Evolutionary conservation across 1,140 invertebrate species (phyloP).

Genomic region (Drosophila takahashii): DNA sequence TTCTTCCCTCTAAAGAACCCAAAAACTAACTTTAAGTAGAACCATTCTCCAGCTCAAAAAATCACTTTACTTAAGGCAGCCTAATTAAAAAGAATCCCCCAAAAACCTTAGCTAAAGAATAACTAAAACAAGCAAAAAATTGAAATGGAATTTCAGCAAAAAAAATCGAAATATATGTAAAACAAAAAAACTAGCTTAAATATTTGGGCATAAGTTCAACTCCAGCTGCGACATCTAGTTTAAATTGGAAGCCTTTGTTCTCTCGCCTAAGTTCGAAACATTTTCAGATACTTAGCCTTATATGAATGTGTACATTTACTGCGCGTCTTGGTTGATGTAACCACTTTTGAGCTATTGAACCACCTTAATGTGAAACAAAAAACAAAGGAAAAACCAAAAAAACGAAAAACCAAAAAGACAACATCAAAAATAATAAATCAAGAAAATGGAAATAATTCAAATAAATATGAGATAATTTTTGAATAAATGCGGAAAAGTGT

Average conservation of each 20-base stretch:
- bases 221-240: conserved; percentile 51
- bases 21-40: conserved; percentile 72
- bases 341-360: conserved; percentile 78
- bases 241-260: conserved; percentile 61
- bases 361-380: conserved; percentile 78
- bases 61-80: conserved; percentile 58
- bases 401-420: conserved; percentile 15
- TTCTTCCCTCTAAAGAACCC: not conserved
- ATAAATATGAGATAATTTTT: conserved; percentile 78
- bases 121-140: conserved; percentile 39
- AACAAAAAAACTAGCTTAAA: conserved; percentile 57
- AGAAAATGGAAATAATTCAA: conserved; percentile 58
- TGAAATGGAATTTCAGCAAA: conserved; percentile 74
- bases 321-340: conserved; percentile 69
- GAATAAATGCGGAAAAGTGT: conserved; percentile 25
- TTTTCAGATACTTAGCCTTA: conserved; percentile 66
- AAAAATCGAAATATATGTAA: conserved; percentile 32
- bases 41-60: conserved; percentile 68
- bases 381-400: conserved; percentile 27
- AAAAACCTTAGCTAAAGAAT: conserved; percentile 54
- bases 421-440: conserved; percentile 50
- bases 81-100: conserved; percentile 30
- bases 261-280: conserved; percentile 32
- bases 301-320: conserved; percentile 63
- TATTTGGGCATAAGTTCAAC: conserved; percentile 64